Evolutionary conservation across 2,888 invertebrate genomes (phyloP).

Genomic region (Incurvaria masculella): DNA sequence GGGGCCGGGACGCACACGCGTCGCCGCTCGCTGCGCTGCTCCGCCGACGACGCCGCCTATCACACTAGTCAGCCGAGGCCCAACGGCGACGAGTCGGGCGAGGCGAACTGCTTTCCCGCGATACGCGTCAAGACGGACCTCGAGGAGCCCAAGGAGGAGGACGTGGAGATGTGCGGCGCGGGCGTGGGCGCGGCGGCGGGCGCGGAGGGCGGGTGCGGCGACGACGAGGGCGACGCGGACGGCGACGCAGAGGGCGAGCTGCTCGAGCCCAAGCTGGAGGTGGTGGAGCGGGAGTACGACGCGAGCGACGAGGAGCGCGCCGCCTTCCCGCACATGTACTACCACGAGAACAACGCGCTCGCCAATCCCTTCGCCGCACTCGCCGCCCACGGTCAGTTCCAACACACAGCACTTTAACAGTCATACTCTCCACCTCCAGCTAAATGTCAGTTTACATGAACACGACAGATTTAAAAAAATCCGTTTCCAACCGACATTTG

Average conservation of each 20-base stretch:
- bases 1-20: constrained; percentile 44
- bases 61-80: constrained; percentile 58
- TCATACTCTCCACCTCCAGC: background rate
- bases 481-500: too few relatives aligned
- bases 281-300: constrained; percentile 57
- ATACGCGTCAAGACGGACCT: constrained; percentile 56
- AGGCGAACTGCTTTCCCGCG: constrained; percentile 46
- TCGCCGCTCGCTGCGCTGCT: constrained; percentile 49
- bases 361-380: constrained; percentile 50
- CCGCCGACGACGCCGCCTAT: constrained; percentile 56
- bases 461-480: too few relatives aligned
- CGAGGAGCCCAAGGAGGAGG: constrained; percentile 51
- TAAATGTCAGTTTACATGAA: background rate
- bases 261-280: constrained; percentile 67
- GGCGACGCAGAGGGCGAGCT: constrained; percentile 25
- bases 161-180: constrained; percentile 43
- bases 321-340: constrained; percentile 40
- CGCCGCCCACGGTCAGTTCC: constrained; percentile 29
- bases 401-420: background rate
- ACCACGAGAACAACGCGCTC: constrained; percentile 42
- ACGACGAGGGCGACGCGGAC: constrained; percentile 37
- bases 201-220: constrained; percentile 29
- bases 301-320: constrained; percentile 66
- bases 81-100: constrained; percentile 55
- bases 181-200: constrained; percentile 35